Evolutionary conservation across 2,888 invertebrate genomes (phyloP), one percentile per base, ranked within the genome.

Genomic region (Flexamia atlantica): DNA sequence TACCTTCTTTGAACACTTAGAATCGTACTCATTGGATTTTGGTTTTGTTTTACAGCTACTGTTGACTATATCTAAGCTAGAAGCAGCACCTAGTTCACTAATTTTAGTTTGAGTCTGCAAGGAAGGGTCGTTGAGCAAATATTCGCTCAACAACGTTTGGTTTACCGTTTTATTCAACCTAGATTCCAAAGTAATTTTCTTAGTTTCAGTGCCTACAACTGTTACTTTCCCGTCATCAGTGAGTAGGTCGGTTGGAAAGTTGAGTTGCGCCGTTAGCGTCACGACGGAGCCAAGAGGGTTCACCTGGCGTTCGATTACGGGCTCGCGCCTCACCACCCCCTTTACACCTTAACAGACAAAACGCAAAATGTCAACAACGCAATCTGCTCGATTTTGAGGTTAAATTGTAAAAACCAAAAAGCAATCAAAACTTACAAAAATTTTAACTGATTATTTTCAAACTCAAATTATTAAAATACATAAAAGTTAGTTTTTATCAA

Each of bases 251-350:
- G 79, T 30, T 53, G 79, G 79, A 79, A 79, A 79, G 79, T 79
- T 79, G 79, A 79, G 79, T 79, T 79, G 79, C 25, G 79, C 79
- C 30, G 79, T 79, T 12, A 86, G 84, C 30, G 90, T 92, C 89
- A 93, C 93, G 87, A 95, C 95, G 85, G 94, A 95, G 88, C 95
- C 95, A 89, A 94, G 90, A 83, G 95, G 95, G 91, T 94, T 96
- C 89, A 96, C 96, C 87, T 95, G 94, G 90, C 94, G 94, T 89
- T 92, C 92, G 89, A 94, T 92, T 87, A 90, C 91, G 88, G 90
- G 90, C 89, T 91, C 90, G 90, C 90, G 90, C 90, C 90, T 89
- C 89, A 89, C 91, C 90, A 90, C 89, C 89, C 90, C 90, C 90
- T 79, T 79, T 32, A 90, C 89, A 90, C 91, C 91, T 91, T 93